Evolutionary conservation across 2,113 vertebrate genomes (phyloP).

Genomic region (Acrocephalus kingi): DNA sequence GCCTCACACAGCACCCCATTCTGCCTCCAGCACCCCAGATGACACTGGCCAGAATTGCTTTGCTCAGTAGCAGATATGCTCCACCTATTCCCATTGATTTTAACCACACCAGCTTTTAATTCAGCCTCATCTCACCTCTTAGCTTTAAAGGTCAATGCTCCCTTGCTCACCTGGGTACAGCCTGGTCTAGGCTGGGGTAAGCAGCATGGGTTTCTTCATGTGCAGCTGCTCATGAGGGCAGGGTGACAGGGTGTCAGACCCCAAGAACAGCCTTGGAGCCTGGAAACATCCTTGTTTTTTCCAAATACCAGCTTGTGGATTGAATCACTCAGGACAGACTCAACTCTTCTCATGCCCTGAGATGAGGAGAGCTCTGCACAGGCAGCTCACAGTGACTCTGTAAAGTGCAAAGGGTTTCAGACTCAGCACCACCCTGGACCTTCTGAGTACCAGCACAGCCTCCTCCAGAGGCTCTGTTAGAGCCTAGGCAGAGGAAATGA

Average conservation of each 20-base stretch:
- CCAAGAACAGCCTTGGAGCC: neutral
- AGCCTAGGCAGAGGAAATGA: neutral
- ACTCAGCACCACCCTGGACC: neutral
- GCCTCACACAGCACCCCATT: too few species aligned
- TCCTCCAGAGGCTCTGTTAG: neutral
- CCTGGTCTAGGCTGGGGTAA: neutral
- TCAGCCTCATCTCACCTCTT: neutral
- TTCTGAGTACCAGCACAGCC: neutral
- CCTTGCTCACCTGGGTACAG: neutral
- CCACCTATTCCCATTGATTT: neutral
- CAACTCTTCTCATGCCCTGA: neutral
- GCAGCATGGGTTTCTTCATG: accelerated
- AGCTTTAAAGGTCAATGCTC: neutral
- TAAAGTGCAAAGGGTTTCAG: neutral
- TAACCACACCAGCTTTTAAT: neutral
- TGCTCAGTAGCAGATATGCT: neutral
- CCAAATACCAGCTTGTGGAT: neutral
- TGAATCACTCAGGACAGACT: neutral
- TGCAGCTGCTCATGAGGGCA: neutral
- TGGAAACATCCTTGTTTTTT: neutral
- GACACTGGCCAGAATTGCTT: neutral
- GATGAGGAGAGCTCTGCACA: neutral
- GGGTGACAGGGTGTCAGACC: neutral
- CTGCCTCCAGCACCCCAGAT: neutral
- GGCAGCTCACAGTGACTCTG: neutral